phyloP scores from a whole-genome alignment of 1,140 invertebrate genomes.

The Zaprionus lachaisei region DNA sequence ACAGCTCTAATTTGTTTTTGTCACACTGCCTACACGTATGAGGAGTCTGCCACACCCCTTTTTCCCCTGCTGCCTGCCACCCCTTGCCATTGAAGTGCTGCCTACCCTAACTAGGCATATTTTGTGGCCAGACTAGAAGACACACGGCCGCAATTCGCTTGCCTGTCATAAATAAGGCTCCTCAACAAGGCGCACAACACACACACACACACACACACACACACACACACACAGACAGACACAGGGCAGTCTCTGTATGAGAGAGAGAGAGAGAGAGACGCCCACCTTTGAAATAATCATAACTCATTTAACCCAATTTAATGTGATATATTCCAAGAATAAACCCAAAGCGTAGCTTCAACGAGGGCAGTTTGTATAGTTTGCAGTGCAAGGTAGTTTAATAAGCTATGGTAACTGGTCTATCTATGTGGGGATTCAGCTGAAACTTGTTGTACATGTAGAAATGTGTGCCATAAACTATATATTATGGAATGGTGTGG shows the following conservation, averaged over 20 bases:
- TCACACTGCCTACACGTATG: constrained; percentile 29
- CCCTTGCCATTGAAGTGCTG: no score
- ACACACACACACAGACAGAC: background rate
- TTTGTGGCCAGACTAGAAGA: constrained; percentile 10
- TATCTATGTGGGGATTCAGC: background rate
- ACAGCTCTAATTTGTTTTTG: constrained; percentile 74
- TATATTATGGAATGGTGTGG: background rate
- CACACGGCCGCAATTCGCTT: constrained; percentile 27
- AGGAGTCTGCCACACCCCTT: background rate
- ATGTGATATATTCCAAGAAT: constrained; percentile 38
- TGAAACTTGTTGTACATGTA: background rate
- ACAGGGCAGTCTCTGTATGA: background rate
- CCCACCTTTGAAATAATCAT: constrained; percentile 68
- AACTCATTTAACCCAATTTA: constrained; percentile 76
- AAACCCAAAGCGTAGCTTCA: background rate
- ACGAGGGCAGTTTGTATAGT: constrained; percentile 6
- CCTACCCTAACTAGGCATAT: background rate
- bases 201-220: background rate
- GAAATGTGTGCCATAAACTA: background rate
- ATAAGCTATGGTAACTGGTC: background rate
- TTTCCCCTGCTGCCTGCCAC: background rate
- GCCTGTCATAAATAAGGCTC: constrained; percentile 45
- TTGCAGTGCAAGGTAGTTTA: background rate
- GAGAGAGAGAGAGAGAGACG: background rate
- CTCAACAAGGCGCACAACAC: constrained; percentile 10